Conservation (phyloP, 2,888 invertebrate species). For the Agrochola litura region DNA sequence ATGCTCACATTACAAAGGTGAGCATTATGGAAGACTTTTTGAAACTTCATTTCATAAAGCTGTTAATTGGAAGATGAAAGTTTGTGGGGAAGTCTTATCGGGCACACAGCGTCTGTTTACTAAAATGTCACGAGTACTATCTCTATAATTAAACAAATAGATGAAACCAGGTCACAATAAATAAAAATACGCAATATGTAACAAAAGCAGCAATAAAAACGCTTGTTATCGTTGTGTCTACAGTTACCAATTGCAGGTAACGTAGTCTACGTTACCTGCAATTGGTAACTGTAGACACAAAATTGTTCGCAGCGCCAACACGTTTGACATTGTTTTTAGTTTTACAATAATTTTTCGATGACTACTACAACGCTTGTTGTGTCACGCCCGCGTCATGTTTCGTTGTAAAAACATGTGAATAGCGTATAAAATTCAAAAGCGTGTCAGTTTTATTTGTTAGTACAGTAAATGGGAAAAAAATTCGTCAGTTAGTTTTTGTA, state of each 20-base stretch:
- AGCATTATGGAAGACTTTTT: neutral
- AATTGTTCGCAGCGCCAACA: conserved; percentile 2
- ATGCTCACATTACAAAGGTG: neutral
- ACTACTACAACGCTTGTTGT: conserved; percentile 48
- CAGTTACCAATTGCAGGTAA: too few species aligned
- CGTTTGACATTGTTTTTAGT: conserved; percentile 38
- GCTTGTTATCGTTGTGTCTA: conserved; percentile 13
- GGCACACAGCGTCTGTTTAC: too few species aligned
- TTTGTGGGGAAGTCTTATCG: neutral
- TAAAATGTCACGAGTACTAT: too few species aligned
- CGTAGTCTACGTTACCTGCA: conserved; percentile 14
- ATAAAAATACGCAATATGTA: neutral
- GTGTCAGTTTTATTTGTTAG: conserved; percentile 44
- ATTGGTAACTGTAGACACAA: conserved; percentile 33
- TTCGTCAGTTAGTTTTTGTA: conserved; percentile 15
- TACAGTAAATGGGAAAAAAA: conserved; percentile 18
- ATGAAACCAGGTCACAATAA: neutral
- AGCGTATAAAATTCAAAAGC: conserved; percentile 40
- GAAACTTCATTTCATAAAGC: neutral
- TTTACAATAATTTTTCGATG: conserved; percentile 56
- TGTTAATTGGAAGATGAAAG: neutral
- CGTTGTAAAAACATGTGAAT: conserved; percentile 43
- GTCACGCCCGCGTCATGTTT: conserved; percentile 52
- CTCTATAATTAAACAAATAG: neutral
- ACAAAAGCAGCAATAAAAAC: conserved; percentile 24